These are phyloP conservation scores for Macrosiphum euphorbiae DNA, from an alignment of 2,888 invertebrate species.

Conservation along the genomic window DNA sequence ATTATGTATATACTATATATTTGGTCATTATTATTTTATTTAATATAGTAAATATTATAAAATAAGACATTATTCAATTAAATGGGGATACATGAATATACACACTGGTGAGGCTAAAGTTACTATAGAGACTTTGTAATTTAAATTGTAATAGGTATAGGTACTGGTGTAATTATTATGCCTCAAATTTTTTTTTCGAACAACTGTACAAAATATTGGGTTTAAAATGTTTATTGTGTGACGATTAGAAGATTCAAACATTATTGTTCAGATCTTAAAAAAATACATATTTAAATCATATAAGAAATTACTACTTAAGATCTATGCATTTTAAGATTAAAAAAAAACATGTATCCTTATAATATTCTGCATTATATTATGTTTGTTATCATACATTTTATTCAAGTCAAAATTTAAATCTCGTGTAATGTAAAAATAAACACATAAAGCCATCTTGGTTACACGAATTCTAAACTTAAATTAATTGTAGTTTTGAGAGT, in stretches of 20 bases:
- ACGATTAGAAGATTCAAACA: neutral
- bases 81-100: neutral
- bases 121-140: neutral
- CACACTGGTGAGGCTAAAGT: neutral
- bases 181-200: neutral
- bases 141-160: neutral
- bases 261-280: neutral
- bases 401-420: neutral
- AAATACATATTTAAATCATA: neutral
- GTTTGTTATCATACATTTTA: neutral
- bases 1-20: neutral
- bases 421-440: neutral
- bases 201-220: neutral
- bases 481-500: neutral
- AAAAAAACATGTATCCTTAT: neutral
- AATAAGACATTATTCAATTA: neutral
- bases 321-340: neutral
- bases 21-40: neutral
- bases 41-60: neutral
- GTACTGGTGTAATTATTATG: neutral
- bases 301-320: neutral
- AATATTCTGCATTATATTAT: neutral
- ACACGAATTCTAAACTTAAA: conserved; percentile 6
- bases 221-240: neutral
- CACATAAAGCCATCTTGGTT: neutral